Base-by-base conservation (phyloP, 1,140 invertebrate genomes). In the Zaprionus lachaisei region DNA sequence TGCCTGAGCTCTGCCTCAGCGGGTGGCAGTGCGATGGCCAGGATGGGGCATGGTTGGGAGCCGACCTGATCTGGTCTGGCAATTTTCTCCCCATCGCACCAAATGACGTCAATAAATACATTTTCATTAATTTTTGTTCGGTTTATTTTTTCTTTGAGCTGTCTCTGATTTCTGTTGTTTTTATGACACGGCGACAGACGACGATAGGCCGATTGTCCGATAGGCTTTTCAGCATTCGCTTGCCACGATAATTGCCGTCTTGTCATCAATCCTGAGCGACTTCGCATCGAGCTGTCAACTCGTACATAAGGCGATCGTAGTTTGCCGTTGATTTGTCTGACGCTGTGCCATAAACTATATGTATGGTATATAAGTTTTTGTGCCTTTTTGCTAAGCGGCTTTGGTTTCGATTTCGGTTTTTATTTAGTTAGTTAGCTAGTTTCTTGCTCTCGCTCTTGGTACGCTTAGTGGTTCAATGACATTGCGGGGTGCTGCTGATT, bases 71-170 rank as follows among this genome's bases (percentile, higher is more conserved):
- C 22, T 65, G 41, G 17, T 47, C 65, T 47, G 20, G 20, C 37
- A 78, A 89, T 87, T 86, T 87, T 87, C 83, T 80, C 73, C 77
- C 77, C 84, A 80, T 49, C 60, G 41, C 81, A 80, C 58, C 56
- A 65, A 79, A 78, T 87, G 84, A 87, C 84, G 84, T 87, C 84
- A 87, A 87, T 86, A 83, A 83, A 87, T 80, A 87, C 80, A 87
- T 86, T 81, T 86, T 56, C 68, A 74, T 79, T 86, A 70, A 80
- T 81, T 82, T 83, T 72, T 75, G 34, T 51, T 71, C 34, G 63
- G 49, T 69, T 63, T 44, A 55, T 77, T 80, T 65, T 68, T 34
- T 57, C 66, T 81, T 66, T 67, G 38, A 80, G 49, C 68, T 64
- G 26, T 63, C 49, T 55, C 44, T 73, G 51, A 41, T 73, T 74